Evolutionary conservation across 1,140 invertebrate genomes (phyloP), one percentile per base, ranked within the genome.

Genomic region (Aphidius ervi): DNA sequence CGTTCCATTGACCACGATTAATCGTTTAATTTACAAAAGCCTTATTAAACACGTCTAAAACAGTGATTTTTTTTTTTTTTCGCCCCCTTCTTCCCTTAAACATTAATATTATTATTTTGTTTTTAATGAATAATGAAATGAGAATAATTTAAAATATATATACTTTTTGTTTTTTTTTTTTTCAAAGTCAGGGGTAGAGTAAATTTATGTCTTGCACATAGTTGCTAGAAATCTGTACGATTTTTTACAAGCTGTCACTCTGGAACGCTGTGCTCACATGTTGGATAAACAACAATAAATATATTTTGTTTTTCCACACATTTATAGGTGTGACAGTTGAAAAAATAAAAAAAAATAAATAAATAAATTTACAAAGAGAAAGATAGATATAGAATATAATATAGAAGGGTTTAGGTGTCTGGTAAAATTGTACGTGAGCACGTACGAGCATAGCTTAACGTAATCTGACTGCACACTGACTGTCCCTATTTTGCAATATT

Each of bases 251-350:
- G 23, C 53, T 61, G 60, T 54, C 60, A 53, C 53, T 54, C 63
- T 31, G 23, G 62, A 63, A 64, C 20, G 61, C 61, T 66, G 66
- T 56, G 73, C 70, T 70, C 70, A 61, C 71, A 75, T 70, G 74
- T 69, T 74, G 75, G 70, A 76, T 76, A 78, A 79, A 80, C 77
- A 80, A 80, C 77, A 79, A 80, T 80, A 80, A 80, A 80, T 80
- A 80, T 78, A 78, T 79, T 80, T 79, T 72, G 74, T 74, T 68
- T 62, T 61, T 58, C 59, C 63, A 31, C 46, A 45, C 9, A 47
- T 31, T 31, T 31, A 31, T 31, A 31, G 60, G 46, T 10, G 56
- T 39, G 59, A 47, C 8, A 37, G 43, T 40, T 10, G 45, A 39
- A 16, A 50, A 16, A 54, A 61, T 54, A 50, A 31, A 56, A 52